Base-by-base conservation (phyloP, 2,888 invertebrate species). In the Eristalis intricaria region DNA sequence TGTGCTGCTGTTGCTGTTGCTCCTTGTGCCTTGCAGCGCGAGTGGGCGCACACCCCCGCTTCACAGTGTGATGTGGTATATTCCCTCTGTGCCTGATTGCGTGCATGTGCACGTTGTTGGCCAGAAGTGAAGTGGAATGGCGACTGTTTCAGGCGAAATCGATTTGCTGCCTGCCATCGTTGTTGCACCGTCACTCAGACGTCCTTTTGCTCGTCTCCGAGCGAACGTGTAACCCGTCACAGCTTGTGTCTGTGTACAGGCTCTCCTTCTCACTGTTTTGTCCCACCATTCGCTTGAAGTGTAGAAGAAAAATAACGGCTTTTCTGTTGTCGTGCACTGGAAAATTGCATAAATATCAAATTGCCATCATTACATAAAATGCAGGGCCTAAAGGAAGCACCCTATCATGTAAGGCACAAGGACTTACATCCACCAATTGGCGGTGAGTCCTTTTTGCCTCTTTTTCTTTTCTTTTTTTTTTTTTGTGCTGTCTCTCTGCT, bases 351-450 rank as follows among this genome's bases (percentile, higher is more conserved):
- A 88, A 84, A 88, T 77, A 84, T 88, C 76, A 88, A 88, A 88
- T 88, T 88, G 87, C 84, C 80, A 73, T 84, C 87, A 88, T 88
- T 88, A 88, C 84, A 76, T 88, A 80, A 88, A 84, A 88, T 84
- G 80, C 75, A 79, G 68, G 71, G 77, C 84, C 80, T 73, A 84
- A 77, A 80, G 87, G 84, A 88, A 80, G 77, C 64, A 80, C 84
- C 80, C 61, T 76, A 77, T 84, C 83, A 69, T 88, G 84, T 84
- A 77, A 84, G 76, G 71, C 80, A 87, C 69, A 84, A 80, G 80
- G 65, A 84, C 84, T 77, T 70, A 84, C 84, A 84, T 88, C 77
- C 80, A 79, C 61, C 61, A 63, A 79, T 71, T 78, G 38, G 40
- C 50, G 50, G 50, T n/a, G 60, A 32, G 75, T 77, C 65, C 76